Evolutionary conservation across 2,113 vertebrate genomes (phyloP).

Genomic region (Sturnira hondurensis): DNA sequence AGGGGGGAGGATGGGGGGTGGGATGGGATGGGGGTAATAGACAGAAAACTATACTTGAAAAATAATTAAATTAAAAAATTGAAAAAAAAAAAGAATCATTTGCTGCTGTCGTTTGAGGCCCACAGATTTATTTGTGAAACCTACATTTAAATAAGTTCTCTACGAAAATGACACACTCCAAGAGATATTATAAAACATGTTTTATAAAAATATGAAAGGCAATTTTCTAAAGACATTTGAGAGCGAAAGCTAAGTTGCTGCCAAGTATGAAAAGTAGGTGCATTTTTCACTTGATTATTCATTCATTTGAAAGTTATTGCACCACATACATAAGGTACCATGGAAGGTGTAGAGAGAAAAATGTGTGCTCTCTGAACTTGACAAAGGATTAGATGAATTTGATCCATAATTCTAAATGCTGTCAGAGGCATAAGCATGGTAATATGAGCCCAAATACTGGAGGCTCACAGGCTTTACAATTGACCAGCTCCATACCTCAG

Average conservation of each 20-base stretch:
- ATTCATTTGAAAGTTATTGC: background rate
- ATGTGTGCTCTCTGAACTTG: background rate
- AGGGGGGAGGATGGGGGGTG: no score
- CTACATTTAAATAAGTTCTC: background rate
- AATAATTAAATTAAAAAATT: no score
- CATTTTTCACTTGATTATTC: background rate
- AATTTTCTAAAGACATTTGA: background rate
- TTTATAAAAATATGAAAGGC: background rate
- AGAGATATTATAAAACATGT: background rate
- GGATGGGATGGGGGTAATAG: no score
- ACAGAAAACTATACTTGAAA: no score
- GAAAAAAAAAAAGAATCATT: no score
- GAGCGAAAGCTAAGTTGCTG: background rate
- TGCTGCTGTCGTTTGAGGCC: background rate
- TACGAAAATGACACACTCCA: background rate
- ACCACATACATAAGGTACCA: rapidly evolving
- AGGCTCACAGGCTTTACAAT: background rate
- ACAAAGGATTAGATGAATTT: background rate
- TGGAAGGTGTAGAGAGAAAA: background rate
- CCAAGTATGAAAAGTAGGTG: background rate
- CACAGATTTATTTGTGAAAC: background rate
- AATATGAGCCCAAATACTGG: background rate
- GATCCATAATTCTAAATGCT: background rate
- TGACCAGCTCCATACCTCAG: background rate
- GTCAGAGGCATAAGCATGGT: background rate